These are phyloP conservation scores for Rhamnusium bicolor DNA, from an alignment of 2,888 invertebrate species.

Conservation along the genomic window DNA sequence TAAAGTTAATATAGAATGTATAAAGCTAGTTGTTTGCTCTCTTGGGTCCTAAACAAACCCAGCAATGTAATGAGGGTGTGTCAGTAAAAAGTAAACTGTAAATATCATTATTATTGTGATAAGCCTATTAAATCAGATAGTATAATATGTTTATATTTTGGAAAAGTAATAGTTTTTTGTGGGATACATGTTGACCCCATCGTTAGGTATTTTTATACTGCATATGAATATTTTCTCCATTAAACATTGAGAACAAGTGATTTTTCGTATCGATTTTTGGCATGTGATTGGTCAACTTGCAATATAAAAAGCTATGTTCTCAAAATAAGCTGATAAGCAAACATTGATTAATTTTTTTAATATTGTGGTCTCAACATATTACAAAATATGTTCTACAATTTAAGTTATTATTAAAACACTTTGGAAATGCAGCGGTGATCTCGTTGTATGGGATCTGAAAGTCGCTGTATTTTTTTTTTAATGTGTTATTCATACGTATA, in stretches of 20 bases:
- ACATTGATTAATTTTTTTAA: constrained; percentile 42
- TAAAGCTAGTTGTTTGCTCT: constrained; percentile 37
- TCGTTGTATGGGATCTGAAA: constrained; percentile 65
- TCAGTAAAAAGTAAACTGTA: constrained; percentile 55
- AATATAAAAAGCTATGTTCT: constrained; percentile 47
- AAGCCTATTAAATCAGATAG: constrained; percentile 68
- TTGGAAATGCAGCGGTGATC: constrained; percentile 57
- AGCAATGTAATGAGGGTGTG: constrained; percentile 40
- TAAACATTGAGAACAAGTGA: constrained; percentile 48
- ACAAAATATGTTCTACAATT: constrained; percentile 52
- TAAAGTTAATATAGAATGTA: constrained; percentile 39
- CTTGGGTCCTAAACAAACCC: constrained; percentile 41
- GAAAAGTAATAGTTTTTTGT: constrained; percentile 54
- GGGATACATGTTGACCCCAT: constrained; percentile 55
- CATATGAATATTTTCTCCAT: constrained; percentile 53
- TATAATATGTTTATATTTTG: constrained; percentile 61
- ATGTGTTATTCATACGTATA: constrained; percentile 69
- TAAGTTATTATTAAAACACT: constrained; percentile 65
- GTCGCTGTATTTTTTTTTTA: constrained; percentile 64
- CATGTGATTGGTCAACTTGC: constrained; percentile 40
- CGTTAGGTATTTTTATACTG: constrained; percentile 52
- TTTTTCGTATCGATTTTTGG: constrained; percentile 50
- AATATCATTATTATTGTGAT: constrained; percentile 71
- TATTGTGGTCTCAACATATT: constrained; percentile 54
- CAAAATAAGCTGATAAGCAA: constrained; percentile 16